Evolutionary conservation across 2,113 vertebrate genomes (phyloP), one percentile per base, ranked within the genome.

Genomic region (Strigops habroptila): DNA sequence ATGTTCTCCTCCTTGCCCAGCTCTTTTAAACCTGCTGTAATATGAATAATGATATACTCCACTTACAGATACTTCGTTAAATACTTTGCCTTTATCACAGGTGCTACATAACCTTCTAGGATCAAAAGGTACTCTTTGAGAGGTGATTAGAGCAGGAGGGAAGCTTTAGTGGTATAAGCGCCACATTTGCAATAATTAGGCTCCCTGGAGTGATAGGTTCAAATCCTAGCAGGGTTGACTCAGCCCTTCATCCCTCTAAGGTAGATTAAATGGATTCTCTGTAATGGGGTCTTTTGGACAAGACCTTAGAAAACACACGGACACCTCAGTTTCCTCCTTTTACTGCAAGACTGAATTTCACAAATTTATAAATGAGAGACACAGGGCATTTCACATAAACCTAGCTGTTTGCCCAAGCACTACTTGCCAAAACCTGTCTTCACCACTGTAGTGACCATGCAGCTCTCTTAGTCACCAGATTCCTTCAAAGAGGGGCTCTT

Each of bases 61-160:
- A 60, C 81, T 96, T 81, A 89, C 3, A 3, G 81, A 69, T 82
- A 83, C 91, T 96, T 92, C 92, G 93, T 90, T 92, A 96, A 96
- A 93, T 92, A 86, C 82, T 95, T 94, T 86, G 59, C 94, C 90
- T 88, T 92, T 87, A 91, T 80, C 71, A 31, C 39, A 93, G 96
- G 95, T 82, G 88, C 68, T 76, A 73, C 2, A 17, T 59, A 95
- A 95, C 86, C 77, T 96, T 79, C 7, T 2, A 65, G 82, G 88
- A 75, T 92, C 94, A 97, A 96, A 95, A 68, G 18, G 57, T 75
- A 39, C 67, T 90, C 68, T 96, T 96, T 94, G 87, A 91, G 88
- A 94, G 95, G 69, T 93, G 95, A 96, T 97, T 97, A 96, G 96
- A 96, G 49, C 91, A 68, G 83, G 85, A 93, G 88, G 48, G 63